Base-by-base conservation (phyloP, 2,888 invertebrate species). In the Heteromurus nitidus region DNA sequence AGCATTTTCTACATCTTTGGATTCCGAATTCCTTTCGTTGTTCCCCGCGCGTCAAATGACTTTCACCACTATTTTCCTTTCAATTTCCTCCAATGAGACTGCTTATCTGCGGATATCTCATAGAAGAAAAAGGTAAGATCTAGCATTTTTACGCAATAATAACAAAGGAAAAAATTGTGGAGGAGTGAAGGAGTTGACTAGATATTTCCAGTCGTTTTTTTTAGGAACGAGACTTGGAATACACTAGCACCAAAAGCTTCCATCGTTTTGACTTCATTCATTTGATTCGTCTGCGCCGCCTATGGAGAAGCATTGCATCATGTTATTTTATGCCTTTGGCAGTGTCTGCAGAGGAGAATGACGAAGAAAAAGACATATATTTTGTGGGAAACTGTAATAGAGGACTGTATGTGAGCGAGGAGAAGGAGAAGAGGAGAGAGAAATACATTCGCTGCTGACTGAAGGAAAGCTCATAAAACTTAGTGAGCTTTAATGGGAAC, bases 401-500 rank as follows among this genome's bases (percentile, higher is more conserved):
- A 36, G 13, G 13, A 36, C n/a, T n/a, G n/a, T n/a, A 9, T 5
- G n/a, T 36, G 7, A 20, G 31, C 3, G 18, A 47, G 13, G 31
- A 36, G 5, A 20, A 20, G 31, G 11, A 72, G 28, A 72, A 44
- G 28, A 50, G 36, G n/a, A 36, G 47, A 53, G 74, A 55, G 22
- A 55, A 55, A 22, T 55, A 55, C 50, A n/a, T n/a, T n/a, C n/a
- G n/a, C n/a, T 55, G 7, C 55, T 5, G 64, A 31, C 36, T 74
- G 53, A 30, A 55, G 55, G 60, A 28, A 31, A 69, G 67, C 76
- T 76, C 76, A 76, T 76, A 76, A 76, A 76, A 76, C 47, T 76
- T 76, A 62, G 67, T 67, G 67, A 26, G 76, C 67, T 67, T 76
- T 76, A 76, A 76, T 76, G 76, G 76, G 76, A 69, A 76, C 76